phyloP scores from a whole-genome alignment of 2,797 vertebrate genomes.

The Thunnus albacares region DNA sequence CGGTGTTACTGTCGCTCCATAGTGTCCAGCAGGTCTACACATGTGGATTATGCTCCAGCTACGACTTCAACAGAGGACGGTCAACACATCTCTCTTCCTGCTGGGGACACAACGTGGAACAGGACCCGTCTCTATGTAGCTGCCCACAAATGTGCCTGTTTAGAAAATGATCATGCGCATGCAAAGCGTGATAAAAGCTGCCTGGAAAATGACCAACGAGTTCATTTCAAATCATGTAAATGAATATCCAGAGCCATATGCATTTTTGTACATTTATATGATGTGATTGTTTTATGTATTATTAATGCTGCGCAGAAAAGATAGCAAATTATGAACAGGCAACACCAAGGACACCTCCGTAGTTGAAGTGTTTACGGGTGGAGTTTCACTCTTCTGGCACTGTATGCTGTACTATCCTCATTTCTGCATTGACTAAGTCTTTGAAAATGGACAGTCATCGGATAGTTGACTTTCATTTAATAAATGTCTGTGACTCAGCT shows the following conservation, averaged over 20 bases:
- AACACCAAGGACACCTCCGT: not conserved
- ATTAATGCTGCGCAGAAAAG: fast-evolving
- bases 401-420: too few species aligned
- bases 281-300: not conserved
- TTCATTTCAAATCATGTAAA: not conserved
- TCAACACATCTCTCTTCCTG: conserved; percentile 66
- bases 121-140: conserved; percentile 57
- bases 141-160: conserved; percentile 66
- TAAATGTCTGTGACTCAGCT: too few species aligned
- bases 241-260: not conserved
- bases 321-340: conserved; percentile 35
- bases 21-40: not conserved
- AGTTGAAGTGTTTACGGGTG: not conserved
- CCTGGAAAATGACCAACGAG: not conserved
- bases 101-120: conserved; percentile 70
- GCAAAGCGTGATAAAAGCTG: fast-evolving
- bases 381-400: too few species aligned
- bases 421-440: too few species aligned
- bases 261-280: not conserved
- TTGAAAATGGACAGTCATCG: too few species aligned
- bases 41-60: not conserved
- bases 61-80: conserved; percentile 69
- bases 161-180: not conserved
- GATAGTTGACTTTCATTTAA: too few species aligned
- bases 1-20: conserved; percentile 38